Conservation (phyloP, 1,140 invertebrate species). For the Hylaeus anthracinus region DNA sequence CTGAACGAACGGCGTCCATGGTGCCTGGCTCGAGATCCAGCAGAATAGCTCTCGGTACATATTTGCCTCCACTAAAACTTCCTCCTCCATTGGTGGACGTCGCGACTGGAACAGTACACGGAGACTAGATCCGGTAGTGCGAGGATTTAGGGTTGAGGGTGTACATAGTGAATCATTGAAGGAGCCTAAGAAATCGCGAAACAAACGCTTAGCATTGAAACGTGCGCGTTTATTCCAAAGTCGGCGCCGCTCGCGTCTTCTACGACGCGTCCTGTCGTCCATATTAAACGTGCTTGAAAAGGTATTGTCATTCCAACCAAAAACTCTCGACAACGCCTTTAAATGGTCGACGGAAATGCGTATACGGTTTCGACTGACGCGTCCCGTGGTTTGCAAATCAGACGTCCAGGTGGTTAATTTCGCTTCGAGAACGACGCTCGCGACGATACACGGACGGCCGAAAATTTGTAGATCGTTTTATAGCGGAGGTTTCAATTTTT, state of each 20-base stretch:
- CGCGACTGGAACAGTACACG: slow-evolving; percentile 58
- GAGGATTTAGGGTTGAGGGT: too few relatives aligned
- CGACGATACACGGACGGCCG: background rate
- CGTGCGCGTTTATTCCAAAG: background rate
- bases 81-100: slow-evolving; percentile 69
- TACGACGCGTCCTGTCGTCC: background rate
- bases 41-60: slow-evolving; percentile 89
- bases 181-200: background rate
- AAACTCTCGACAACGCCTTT: slow-evolving; percentile 22
- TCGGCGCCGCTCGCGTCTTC: background rate
- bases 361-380: slow-evolving; percentile 23
- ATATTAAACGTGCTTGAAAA: slow-evolving; percentile 40
- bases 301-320: slow-evolving; percentile 51
- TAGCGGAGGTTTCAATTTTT: too few relatives aligned
- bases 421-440: background rate
- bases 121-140: too few relatives aligned
- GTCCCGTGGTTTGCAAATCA: slow-evolving; percentile 44
- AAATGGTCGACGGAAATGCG: slow-evolving; percentile 51
- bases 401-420: background rate
- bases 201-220: background rate
- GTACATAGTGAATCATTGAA: background rate
- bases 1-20: slow-evolving; percentile 88
- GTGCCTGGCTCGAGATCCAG: slow-evolving; percentile 89
- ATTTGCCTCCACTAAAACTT: slow-evolving; percentile 81
- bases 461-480: too few relatives aligned